Evolutionary conservation across 2,113 vertebrate genomes (phyloP).

Genomic region (Pangasianodon gigas): DNA sequence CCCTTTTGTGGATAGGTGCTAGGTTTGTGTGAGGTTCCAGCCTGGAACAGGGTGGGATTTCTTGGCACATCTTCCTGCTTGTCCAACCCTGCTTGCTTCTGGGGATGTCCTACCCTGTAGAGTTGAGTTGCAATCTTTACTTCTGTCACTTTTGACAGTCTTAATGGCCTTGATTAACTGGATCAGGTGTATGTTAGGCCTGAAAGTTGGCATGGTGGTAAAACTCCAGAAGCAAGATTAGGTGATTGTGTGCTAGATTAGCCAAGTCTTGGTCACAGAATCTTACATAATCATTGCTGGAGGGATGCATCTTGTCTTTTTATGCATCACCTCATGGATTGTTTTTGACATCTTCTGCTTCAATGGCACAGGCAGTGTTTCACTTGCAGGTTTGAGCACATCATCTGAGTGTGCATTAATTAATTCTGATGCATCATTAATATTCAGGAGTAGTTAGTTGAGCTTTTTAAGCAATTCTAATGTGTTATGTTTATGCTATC

Average conservation of each 20-base stretch:
- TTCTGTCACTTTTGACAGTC: constrained; percentile 14
- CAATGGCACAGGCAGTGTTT: background rate
- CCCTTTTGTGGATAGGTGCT: constrained; percentile 2
- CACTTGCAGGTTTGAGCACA: background rate
- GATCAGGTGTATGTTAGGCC: constrained; percentile 5
- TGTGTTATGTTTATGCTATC: background rate
- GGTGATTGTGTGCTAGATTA: background rate
- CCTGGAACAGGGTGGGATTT: background rate
- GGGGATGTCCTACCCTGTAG: background rate
- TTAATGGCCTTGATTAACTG: constrained; percentile 13
- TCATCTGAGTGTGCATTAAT: background rate
- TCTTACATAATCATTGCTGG: background rate
- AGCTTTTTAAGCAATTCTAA: background rate
- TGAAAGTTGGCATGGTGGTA: background rate
- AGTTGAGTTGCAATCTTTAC: background rate
- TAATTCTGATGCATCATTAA: background rate
- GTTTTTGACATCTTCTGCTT: background rate
- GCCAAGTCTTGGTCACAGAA: constrained; percentile 12
- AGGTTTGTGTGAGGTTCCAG: background rate
- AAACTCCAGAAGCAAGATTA: background rate
- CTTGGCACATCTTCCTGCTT: background rate
- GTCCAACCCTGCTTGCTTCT: background rate
- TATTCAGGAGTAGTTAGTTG: background rate
- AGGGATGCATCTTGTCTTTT: background rate
- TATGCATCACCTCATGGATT: background rate